These are phyloP conservation scores for Takifugu flavidus DNA, from an alignment of 2,113 vertebrate species.

Conservation along the genomic window DNA sequence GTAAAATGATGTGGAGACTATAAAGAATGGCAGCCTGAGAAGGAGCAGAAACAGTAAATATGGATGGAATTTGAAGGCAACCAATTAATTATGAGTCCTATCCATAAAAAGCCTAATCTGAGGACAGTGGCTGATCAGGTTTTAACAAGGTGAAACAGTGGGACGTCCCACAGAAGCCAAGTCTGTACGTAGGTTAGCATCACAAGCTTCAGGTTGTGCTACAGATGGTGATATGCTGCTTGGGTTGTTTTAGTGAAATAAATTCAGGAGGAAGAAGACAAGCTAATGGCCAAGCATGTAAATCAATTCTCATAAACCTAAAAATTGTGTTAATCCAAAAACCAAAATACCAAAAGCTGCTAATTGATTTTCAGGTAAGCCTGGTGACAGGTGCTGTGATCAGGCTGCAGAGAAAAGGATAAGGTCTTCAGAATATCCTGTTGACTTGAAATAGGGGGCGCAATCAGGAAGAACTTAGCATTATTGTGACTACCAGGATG, in stretches of 20 bases:
- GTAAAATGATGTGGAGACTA: background rate
- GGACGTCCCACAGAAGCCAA: conserved; percentile 49
- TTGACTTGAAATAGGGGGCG: no score
- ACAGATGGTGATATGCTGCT: conserved; percentile 63
- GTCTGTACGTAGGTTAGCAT: conserved; percentile 42
- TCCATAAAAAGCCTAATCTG: conserved; percentile 12
- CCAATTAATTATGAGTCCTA: conserved; percentile 11
- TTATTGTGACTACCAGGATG: no score
- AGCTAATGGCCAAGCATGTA: conserved; percentile 6
- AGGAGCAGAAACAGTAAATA: background rate
- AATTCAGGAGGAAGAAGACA: conserved; percentile 31
- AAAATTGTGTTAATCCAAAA: conserved; percentile 22
- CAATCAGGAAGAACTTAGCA: no score
- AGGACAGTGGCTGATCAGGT: conserved; percentile 16
- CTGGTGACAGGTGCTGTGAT: conserved; percentile 15
- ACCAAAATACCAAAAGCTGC: conserved; percentile 3
- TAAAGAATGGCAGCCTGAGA: background rate
- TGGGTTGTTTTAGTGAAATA: conserved; percentile 51
- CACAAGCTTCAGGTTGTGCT: conserved; percentile 56
- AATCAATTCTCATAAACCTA: conserved; percentile 27
- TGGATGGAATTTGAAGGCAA: conserved; percentile 9
- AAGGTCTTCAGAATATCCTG: no score
- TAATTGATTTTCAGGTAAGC: conserved; percentile 5
- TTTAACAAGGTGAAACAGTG: conserved; percentile 37
- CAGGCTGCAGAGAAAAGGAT: background rate